These are phyloP conservation scores for Orussus abietinus DNA, from an alignment of 1,140 invertebrate genomes.

Conservation along the genomic window DNA sequence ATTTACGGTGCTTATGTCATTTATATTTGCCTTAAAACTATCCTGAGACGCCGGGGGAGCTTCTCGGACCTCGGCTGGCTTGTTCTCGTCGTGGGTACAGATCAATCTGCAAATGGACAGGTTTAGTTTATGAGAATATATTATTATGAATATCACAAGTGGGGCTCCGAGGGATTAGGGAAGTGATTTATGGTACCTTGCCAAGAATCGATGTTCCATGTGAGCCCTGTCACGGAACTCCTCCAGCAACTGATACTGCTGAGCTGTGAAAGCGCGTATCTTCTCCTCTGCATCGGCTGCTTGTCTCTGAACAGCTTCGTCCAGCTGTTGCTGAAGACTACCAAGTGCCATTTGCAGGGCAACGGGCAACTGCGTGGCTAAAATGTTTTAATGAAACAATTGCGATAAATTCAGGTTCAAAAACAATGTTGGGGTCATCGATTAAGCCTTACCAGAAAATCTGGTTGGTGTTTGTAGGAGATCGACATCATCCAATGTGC, in stretches of 20 bases:
- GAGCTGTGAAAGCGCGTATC: constrained; percentile 51
- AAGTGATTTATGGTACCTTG: too few relatives aligned
- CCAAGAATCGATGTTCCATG: constrained; percentile 51
- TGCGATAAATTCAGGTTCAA: too few relatives aligned
- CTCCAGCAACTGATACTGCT: constrained; percentile 54
- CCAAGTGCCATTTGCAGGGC: constrained; percentile 40
- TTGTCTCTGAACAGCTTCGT: constrained; percentile 50
- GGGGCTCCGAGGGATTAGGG: too few relatives aligned
- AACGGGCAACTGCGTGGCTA: constrained; percentile 37
- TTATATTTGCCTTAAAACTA: constrained; percentile 24
- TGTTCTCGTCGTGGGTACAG: constrained; percentile 27
- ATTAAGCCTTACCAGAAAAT: constrained; percentile 42
- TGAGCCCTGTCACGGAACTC: constrained; percentile 50
- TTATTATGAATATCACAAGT: not conserved
- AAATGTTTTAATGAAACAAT: too few relatives aligned
- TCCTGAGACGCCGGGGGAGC: constrained; percentile 29
- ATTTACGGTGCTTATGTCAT: constrained; percentile 25
- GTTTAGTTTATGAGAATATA: not conserved
- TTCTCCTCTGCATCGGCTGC: constrained; percentile 50
- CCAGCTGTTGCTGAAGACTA: constrained; percentile 51
- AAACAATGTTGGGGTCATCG: too few relatives aligned
- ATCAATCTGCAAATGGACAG: constrained; percentile 25
- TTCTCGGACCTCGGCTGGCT: constrained; percentile 27
- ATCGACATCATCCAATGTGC: constrained; percentile 32
- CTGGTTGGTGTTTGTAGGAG: constrained; percentile 35